Evolutionary conservation across 2,888 invertebrate species (phyloP).

Genomic region (Lepas anatifera): DNA sequence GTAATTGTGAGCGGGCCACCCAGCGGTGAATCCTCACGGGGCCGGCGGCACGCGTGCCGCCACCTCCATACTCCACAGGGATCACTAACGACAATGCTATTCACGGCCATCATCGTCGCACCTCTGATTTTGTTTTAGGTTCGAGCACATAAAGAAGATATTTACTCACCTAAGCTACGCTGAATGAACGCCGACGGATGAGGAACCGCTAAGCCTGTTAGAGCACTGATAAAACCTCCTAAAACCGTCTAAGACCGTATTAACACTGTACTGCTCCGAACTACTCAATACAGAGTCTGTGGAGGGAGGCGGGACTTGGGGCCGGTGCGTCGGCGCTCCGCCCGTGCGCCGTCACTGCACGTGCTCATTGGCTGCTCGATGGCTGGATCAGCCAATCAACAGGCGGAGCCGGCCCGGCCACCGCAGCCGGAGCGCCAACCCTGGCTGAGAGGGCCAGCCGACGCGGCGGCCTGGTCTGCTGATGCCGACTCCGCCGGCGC

Average conservation of each 20-base stretch:
- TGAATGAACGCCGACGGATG: constrained; percentile 7
- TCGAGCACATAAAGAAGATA: constrained; percentile 11
- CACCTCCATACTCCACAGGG: background rate
- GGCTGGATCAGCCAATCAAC: background rate
- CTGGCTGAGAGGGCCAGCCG: background rate
- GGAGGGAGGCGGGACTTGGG: background rate
- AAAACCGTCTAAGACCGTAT: constrained; percentile 11
- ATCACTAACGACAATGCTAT: constrained; percentile 8
- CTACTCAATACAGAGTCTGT: background rate
- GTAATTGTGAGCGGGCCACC: background rate
- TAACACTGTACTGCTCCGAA: constrained; percentile 9
- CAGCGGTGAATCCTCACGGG: no score
- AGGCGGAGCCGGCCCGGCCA: background rate
- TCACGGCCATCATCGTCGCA: constrained; percentile 2
- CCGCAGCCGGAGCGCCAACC: background rate
- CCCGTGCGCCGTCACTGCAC: background rate
- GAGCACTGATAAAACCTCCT: constrained; percentile 11
- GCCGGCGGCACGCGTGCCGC: background rate
- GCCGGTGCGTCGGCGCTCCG: background rate
- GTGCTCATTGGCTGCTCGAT: background rate
- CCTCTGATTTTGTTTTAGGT: constrained; percentile 10
- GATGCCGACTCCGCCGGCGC: no score
- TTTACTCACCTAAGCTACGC: constrained; percentile 11
- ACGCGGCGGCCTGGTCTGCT: background rate
- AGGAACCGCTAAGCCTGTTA: constrained; percentile 11